Evolutionary conservation across 2,888 invertebrate genomes (phyloP), one percentile per base, ranked within the genome.

Genomic region (Acholoe squamosa): DNA sequence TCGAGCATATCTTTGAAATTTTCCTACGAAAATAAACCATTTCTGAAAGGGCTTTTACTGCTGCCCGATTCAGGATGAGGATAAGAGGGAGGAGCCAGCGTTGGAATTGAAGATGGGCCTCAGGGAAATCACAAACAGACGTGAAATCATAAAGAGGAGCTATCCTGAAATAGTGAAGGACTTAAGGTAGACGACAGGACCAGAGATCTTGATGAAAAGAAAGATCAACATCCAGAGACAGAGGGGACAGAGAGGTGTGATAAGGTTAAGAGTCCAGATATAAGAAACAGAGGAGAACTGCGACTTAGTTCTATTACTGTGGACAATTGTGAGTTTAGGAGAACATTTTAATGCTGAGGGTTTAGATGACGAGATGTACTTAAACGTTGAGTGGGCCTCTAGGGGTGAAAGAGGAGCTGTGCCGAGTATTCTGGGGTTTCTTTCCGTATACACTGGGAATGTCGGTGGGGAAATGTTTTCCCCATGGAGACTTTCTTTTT

Each of bases 361-460:
- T n/a, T 71, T 71, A 19, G 5, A 1, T 67, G 25, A 71, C 28
- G 71, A 71, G 19, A 28, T 71, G 71, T 71, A 71, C 71, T 71
- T 71, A 28, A 71, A 25, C 28, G 28, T 71, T 71, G 71, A 61
- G 71, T 14, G 71, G 71, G 71, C 71, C 71, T 43, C 19, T 0
- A 25, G 80, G 80, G 43, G 12, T 34, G 80, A 80, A 77, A 80
- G 80, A 19, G 0, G 80, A 80, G 80, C 12, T 7, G 34, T 7
- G 16, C 16, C 34, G 3, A 25, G 34, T 22, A 22, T 16, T 16
- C 34, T 80, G 80, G 33, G 80, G 80, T 80, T 80, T 43, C 80
- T n/a, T 12, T 22, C 80, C 16, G 80, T 80, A 80, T 43, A 33
- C 80, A 43, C 14, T 22, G 34, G 33, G 80, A 80, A 80, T 80